Conservation (phyloP, 2,888 invertebrate species). For the Homarus gammarus region DNA sequence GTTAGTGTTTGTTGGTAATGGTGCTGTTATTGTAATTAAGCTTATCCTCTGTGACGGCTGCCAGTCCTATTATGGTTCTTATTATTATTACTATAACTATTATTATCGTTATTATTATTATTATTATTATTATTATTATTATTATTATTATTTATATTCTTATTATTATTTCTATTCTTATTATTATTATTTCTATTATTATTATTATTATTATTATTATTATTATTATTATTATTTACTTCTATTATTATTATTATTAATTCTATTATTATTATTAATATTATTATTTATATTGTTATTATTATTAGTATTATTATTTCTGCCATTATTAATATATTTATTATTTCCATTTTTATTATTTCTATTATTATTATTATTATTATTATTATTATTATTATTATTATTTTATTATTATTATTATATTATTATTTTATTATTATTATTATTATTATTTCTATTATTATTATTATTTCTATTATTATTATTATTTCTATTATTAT, state of each 20-base stretch:
- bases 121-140: conserved; percentile 33
- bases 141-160: no score
- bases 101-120: conserved; percentile 9
- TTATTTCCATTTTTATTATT: conserved; percentile 13
- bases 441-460: neutral
- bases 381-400: neutral
- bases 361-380: neutral
- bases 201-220: no score
- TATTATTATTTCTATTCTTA: no score
- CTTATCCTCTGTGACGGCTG: neutral
- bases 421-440: neutral
- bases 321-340: no score
- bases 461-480: no score
- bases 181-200: no score
- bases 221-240: no score
- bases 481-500: no score
- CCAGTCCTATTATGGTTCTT: conserved; percentile 9
- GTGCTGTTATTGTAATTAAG: conserved; percentile 17
- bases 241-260: no score
- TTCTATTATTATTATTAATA: no score
- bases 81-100: conserved; percentile 28
- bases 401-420: neutral
- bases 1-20: neutral
- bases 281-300: no score
- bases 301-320: no score